A percentile compares a stretch with the other conserved stretches of the same genome.
Conservation (phyloP, 2,888 invertebrate genomes). For the Anthophora plumipes region DNA sequence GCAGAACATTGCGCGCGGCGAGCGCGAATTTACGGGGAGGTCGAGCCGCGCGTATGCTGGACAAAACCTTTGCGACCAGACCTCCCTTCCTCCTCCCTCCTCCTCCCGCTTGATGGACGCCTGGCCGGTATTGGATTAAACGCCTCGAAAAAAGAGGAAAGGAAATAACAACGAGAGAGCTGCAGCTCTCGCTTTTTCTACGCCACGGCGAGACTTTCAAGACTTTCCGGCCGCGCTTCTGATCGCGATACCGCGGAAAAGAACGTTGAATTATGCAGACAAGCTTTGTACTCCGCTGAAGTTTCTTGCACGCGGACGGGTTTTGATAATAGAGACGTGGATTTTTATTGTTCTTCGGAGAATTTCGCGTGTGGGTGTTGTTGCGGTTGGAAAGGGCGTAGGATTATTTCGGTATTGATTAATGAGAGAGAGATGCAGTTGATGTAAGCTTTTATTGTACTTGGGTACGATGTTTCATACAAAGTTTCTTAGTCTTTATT, state of each 20-base stretch:
- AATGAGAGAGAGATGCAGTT: too few relatives aligned
- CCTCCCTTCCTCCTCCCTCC: too few relatives aligned
- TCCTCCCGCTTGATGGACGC: constrained; percentile 81
- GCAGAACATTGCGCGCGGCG: constrained; percentile 81
- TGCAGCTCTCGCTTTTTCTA: constrained; percentile 56
- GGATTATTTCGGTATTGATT: too few relatives aligned
- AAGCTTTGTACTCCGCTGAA: background rate
- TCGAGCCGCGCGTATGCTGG: constrained; percentile 68
- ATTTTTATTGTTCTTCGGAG: constrained; percentile 21
- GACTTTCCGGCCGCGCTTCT: constrained; percentile 49
- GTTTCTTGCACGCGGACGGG: background rate
- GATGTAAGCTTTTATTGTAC: too few relatives aligned
- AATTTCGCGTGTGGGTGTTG: background rate
- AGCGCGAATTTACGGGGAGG: constrained; percentile 83
- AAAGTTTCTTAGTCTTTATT: too few relatives aligned
- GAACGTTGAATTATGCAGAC: constrained; percentile 48
- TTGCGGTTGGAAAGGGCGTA: background rate
- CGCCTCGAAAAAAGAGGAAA: constrained; percentile 76
- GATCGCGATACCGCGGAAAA: constrained; percentile 35
- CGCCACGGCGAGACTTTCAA: constrained; percentile 19
- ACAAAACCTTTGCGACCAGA: constrained; percentile 83
- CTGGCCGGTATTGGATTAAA: constrained; percentile 82
- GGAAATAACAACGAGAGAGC: constrained; percentile 70
- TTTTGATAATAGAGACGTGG: constrained; percentile 5
- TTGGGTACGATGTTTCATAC: too few relatives aligned